Conservation (phyloP, 1,140 invertebrate species). For the Brevipalpus yothersi region DNA sequence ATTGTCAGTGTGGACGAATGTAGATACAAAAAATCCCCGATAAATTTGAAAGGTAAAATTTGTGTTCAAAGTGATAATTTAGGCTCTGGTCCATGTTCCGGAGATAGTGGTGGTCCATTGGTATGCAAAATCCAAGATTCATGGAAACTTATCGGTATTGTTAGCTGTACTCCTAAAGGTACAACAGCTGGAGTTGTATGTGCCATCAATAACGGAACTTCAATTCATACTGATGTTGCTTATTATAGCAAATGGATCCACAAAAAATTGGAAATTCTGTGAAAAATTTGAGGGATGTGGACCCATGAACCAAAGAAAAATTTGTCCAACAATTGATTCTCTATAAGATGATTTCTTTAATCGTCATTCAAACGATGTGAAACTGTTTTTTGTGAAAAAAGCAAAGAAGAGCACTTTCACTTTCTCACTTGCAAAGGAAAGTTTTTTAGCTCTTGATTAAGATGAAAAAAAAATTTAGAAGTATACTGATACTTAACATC, state of each 20-base stretch:
- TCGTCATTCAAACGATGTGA: too few species aligned
- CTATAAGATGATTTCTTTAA: too few species aligned
- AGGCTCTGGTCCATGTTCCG: neutral
- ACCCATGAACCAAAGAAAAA: too few species aligned
- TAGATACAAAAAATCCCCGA: neutral
- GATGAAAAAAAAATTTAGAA: too few species aligned
- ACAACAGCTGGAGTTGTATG: neutral
- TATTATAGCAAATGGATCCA: neutral
- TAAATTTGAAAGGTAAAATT: neutral
- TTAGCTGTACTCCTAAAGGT: neutral
- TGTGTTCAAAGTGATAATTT: neutral
- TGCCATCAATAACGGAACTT: neutral
- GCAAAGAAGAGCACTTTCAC: too few species aligned
- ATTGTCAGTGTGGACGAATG: constrained; percentile 7
- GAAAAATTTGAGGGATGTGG: too few species aligned
- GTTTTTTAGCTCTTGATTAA: too few species aligned
- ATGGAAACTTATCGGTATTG: neutral
- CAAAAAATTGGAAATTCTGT: neutral
- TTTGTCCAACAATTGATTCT: too few species aligned
- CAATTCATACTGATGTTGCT: neutral
- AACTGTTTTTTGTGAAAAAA: too few species aligned
- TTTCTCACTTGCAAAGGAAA: too few species aligned
- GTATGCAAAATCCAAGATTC: neutral
- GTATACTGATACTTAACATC: too few species aligned
- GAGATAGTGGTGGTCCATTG: neutral